Base-by-base conservation (phyloP, 2,888 invertebrate genomes). In the Torymus texanus region DNA sequence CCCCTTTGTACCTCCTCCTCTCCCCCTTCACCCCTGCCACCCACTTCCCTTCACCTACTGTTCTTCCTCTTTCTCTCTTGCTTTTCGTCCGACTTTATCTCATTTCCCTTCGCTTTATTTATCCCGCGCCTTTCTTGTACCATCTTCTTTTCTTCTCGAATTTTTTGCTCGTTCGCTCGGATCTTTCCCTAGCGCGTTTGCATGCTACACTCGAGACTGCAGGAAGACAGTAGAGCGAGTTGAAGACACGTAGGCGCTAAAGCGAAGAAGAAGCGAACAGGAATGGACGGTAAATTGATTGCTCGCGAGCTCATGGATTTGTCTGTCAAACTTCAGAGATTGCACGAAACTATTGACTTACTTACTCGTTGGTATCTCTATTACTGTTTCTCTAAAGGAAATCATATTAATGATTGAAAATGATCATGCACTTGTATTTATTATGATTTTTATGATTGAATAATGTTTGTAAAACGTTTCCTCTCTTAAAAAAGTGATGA, bases 41-140 rank as follows among this genome's bases (percentile, higher is more conserved):
- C 62, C n/a, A 14, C 5, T 24, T 53, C 50, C 63, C 13, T 16
- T 14, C 53, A 41, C 13, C 63, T 62, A 24, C n/a, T 13, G 11
- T 14, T 14, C 55, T 67, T 55, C 16, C 18, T 56, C 51, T 72
- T 18, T 50, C 21, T 61, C 14, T 71, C 63, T 41, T 62, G 29
- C 63, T 63, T n/a, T 50, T 14, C 24, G 10, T 14, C 55, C 41
- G 56, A 24, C 75, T 59, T 55, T 53, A 41, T 75, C 61, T 67
- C 53, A 67, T 75, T 53, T 75, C 61, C 41, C 67, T 75, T 61
- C 58, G 53, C 67, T 55, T 75, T 75, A 68, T 75, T 75, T 68
- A 75, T 75, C 66, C 55, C 66, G 21, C 16, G 16, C 56, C 5
- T 58, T 14, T 18, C 13, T 56, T 51, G 24, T 13, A 51, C 18